Base-by-base conservation (phyloP, 2,113 vertebrate species). In the Caranx ignobilis region DNA sequence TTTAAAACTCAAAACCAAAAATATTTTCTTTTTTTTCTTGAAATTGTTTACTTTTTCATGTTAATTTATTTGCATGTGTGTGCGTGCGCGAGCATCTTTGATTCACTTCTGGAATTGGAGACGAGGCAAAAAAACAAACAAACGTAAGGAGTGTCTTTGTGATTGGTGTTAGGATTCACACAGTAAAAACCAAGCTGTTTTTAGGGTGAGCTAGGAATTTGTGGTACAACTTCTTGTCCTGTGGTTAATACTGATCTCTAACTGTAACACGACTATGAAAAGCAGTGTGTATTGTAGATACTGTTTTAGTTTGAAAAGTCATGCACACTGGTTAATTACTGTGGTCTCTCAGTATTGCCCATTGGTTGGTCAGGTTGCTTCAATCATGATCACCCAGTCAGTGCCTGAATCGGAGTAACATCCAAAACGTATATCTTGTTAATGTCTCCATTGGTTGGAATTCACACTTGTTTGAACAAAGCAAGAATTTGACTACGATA, bases 21-120 rank as follows among this genome's bases (percentile, higher is more conserved):
- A 75, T 52, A 79, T 76, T 48, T 0, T 76, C 41, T 0, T 61
- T 55, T 64, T 39, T 56, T 21, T 68, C 55, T 79, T 68, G 45
- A 82, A 86, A 77, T 62, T 83, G 88, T 93, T 92, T 87, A 90
- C 71, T 71, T 90, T 93, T 87, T 54, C 85, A 90, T 93, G 87
- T 93, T 93, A 93, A 93, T 91, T 93, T 94, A 93, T 94, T 93
- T 94, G 91, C 91, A 92, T 91, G 91, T 77, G 87, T 70, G 81
- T 74, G 79, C 1, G 83, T 5, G 87, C 41, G 79, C n/a, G 4
- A 35, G 56, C 76, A 65, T 79, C 84, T 87, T 84, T 32, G 75
- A 69, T 59, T 84, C 77, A 88, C 70, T 61, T 83, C 80, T 76
- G 2, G 10, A 84, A 83, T 81, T 73, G 61, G 54, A 34, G 70